phyloP scores from a whole-genome alignment of 2,888 invertebrate species.

The Drosophila fulvimacula region DNA sequence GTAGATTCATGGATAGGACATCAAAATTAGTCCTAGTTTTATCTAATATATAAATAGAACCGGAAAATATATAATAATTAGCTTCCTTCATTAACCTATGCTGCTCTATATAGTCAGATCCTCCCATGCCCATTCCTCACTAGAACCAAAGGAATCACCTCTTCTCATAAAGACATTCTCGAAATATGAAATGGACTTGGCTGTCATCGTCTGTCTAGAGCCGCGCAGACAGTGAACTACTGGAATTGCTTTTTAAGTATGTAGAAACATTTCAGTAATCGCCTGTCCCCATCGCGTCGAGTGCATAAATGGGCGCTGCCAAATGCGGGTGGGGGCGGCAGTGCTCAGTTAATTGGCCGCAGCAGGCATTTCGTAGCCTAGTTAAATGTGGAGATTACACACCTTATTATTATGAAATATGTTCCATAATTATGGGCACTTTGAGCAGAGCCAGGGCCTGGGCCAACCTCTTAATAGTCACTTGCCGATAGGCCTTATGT shows the following conservation, averaged over 20 bases:
- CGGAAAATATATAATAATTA: not conserved
- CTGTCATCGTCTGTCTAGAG: not conserved
- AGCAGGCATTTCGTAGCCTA: slow-evolving; percentile 54
- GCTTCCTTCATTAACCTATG: not conserved
- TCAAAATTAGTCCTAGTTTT: too few species aligned
- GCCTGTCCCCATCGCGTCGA: slow-evolving; percentile 5
- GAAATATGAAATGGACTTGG: not conserved
- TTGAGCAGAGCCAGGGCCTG: slow-evolving; percentile 32
- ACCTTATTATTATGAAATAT: slow-evolving; percentile 81
- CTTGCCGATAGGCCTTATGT: slow-evolving; percentile 61
- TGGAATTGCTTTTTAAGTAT: slow-evolving; percentile 59
- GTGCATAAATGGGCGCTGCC: slow-evolving; percentile 14
- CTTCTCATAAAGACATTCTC: slow-evolving; percentile 1
- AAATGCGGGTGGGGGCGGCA: slow-evolving; percentile 4
- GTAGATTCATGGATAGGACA: too few species aligned
- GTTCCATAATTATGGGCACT: slow-evolving; percentile 75
- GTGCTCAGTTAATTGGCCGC: slow-evolving; percentile 56
- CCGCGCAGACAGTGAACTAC: slow-evolving; percentile 35
- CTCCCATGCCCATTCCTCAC: too few species aligned
- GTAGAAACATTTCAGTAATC: slow-evolving; percentile 49
- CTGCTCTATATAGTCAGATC: not conserved
- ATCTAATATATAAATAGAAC: not conserved
- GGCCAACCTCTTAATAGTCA: slow-evolving; percentile 70
- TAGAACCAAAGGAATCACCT: not conserved
- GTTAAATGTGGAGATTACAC: slow-evolving; percentile 77